Base-by-base conservation (phyloP, 92 coral and sea anemone genomes). In the Siderastrea radians region DNA sequence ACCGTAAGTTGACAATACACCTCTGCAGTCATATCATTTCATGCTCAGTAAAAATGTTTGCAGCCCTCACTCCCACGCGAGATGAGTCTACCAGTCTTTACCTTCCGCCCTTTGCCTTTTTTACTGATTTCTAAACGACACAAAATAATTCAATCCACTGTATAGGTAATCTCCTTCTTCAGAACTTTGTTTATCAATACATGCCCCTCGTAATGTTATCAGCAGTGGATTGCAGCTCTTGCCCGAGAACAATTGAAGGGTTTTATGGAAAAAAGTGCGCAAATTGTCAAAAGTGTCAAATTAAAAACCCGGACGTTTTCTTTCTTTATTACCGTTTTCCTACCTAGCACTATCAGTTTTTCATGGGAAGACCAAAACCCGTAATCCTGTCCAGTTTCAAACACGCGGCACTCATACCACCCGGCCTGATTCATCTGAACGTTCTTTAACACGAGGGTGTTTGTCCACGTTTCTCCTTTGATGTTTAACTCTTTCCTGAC, bases 341-440 rank as follows among this genome's bases (percentile, higher is more conserved):
- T 86, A 93, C 98, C 95, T 86, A 84, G 55, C 7, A 91, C 90
- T 11, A 48, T 85, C 63, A 95, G 62, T 44, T 79, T 52, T 14
- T 86, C 72, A 14, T 90, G 87, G 16, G 89, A 80, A 6, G 96
- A 83, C 96, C 96, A 95, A 76, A 88, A 95, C 54, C 89, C 93
- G 15, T 65, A 43, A 59, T 26, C 9, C 61, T 13, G 13, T 2
- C 72, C 51, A 15, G 49, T 78, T 60, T 74, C 82, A n/a, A 83
- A 60, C 11, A 93, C 95, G 7, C 98, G 93, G 26, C 98, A 95
- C 48, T 95, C 98, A 75, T 95, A 95, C 80, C 86, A 92, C 58
- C 96, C 96, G 61, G 69, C 76, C 49, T 89, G 92, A 16, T 87
- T 82, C 65, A 84, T 84, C 64, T 82, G 83, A 10, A 84, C 83